A percentile compares a stretch with the other conserved stretches of the same genome.
Conservation (phyloP, 2,797 vertebrate species). For the Paratrypauchen microcephalus region DNA sequence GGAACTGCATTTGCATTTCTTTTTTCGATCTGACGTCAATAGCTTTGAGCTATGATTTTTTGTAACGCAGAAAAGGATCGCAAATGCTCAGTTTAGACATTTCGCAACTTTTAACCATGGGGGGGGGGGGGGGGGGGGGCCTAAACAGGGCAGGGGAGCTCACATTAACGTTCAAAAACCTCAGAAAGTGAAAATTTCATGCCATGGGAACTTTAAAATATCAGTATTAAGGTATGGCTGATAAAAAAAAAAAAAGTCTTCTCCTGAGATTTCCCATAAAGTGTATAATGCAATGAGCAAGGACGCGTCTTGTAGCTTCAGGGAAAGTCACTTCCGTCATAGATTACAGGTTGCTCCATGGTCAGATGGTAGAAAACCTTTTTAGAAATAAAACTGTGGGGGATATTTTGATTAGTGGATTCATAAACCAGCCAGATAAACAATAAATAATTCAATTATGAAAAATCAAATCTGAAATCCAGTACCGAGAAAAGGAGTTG, state of each 20-base stretch:
- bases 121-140: no score
- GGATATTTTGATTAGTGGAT: conserved; percentile 24
- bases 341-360: conserved; percentile 90
- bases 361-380: conserved; percentile 91
- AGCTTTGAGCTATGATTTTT: no score
- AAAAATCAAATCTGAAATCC: not conserved
- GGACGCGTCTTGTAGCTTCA: conserved; percentile 51
- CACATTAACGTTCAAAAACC: no score
- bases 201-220: no score
- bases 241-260: conserved; percentile 4
- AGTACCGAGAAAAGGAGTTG: conserved; percentile 95
- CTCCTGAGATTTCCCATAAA: conserved; percentile 16
- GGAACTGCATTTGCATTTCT: no score
- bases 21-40: no score
- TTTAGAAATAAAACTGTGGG: conserved; percentile 91
- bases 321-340: conserved; percentile 91
- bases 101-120: no score
- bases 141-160: no score
- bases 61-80: no score
- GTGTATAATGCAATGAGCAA: conserved; percentile 9
- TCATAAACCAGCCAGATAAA: not conserved
- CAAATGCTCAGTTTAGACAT: no score
- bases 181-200: no score
- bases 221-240: not conserved
- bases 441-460: not conserved